phyloP scores from a whole-genome alignment of 1,140 invertebrate genomes.

The Holotrichia oblita region DNA sequence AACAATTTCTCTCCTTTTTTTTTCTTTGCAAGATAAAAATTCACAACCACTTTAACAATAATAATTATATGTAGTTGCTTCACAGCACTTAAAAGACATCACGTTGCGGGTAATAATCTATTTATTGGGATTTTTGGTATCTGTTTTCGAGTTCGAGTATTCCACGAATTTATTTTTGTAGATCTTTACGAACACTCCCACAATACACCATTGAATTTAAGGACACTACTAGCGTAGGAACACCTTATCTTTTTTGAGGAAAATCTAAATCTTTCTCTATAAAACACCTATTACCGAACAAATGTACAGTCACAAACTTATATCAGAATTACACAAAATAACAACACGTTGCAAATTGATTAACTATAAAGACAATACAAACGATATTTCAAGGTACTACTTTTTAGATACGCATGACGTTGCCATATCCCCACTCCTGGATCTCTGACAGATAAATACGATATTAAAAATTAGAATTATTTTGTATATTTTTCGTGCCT shows the following conservation, averaged over 20 bases:
- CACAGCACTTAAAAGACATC: slow-evolving; percentile 35
- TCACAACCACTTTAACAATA: slow-evolving; percentile 33
- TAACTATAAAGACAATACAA: neutral
- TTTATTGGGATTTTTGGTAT: slow-evolving; percentile 28
- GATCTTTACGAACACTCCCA: slow-evolving; percentile 43
- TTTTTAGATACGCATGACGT: slow-evolving; percentile 29
- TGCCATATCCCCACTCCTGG: slow-evolving; percentile 7
- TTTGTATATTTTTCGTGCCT: neutral
- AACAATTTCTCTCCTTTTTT: slow-evolving; percentile 34
- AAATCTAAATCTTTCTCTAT: slow-evolving; percentile 20
- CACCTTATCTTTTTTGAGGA: slow-evolving; percentile 35
- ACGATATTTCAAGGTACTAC: slow-evolving; percentile 22
- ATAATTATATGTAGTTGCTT: slow-evolving; percentile 15
- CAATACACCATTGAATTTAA: slow-evolving; percentile 40
- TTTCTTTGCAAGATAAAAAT: slow-evolving; percentile 18
- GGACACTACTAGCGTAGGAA: slow-evolving; percentile 37
- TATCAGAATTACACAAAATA: neutral
- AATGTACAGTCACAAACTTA: neutral
- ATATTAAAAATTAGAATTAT: neutral
- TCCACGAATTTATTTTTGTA: slow-evolving; percentile 21
- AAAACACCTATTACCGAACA: neutral
- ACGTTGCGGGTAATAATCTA: slow-evolving; percentile 15
- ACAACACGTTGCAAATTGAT: slow-evolving; percentile 1
- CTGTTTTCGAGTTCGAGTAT: slow-evolving; percentile 1
- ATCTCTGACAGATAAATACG: slow-evolving; percentile 23